phyloP scores from a whole-genome alignment of 2,797 vertebrate species.

The Pteropus rufus region DNA sequence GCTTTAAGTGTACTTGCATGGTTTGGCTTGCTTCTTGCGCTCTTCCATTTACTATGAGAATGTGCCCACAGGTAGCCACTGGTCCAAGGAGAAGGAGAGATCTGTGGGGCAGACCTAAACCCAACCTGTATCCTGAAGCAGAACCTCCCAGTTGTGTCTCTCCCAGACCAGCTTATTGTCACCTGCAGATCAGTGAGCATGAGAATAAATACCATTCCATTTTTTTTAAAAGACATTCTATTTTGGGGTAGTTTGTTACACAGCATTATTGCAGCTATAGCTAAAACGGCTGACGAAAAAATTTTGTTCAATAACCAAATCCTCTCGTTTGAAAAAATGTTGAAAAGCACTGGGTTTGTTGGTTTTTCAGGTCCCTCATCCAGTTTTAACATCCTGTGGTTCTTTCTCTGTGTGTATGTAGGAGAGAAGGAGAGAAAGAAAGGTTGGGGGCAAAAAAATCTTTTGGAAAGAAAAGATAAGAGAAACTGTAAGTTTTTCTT shows the following conservation, averaged over 20 bases:
- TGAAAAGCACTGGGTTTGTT: slow-evolving; percentile 11
- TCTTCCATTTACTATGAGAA: neutral
- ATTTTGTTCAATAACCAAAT: neutral
- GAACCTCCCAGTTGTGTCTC: neutral
- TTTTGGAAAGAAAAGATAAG: neutral
- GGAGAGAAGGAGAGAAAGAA: neutral
- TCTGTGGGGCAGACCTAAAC: neutral
- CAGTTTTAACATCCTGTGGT: neutral
- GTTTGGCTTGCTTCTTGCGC: neutral
- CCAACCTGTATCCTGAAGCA: neutral
- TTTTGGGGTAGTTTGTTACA: neutral
- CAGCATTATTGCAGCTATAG: neutral
- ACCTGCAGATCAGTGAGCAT: neutral
- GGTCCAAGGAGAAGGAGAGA: neutral
- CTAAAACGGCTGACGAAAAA: neutral
- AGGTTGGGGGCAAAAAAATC: neutral
- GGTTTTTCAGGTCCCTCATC: neutral
- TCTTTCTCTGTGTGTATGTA: neutral
- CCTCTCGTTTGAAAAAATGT: neutral
- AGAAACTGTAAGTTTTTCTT: neutral
- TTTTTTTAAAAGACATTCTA: neutral
- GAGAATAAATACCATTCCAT: neutral
- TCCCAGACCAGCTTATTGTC: neutral
- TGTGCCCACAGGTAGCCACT: neutral
- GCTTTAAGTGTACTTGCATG: neutral